These are phyloP conservation scores for Ametastegia equiseti DNA, from an alignment of 2,888 invertebrate species.

Conservation along the genomic window DNA sequence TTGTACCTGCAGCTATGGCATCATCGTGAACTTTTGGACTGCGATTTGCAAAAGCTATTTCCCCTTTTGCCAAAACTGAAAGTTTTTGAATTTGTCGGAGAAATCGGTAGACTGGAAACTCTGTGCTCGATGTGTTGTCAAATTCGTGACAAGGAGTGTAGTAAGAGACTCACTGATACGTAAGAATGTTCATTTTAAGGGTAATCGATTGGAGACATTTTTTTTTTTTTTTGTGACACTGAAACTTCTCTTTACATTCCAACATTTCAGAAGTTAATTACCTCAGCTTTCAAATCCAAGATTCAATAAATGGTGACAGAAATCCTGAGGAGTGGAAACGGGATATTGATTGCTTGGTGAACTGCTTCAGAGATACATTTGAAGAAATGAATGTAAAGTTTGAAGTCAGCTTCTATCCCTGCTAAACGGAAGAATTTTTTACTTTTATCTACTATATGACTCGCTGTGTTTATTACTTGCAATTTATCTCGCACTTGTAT, in stretches of 20 bases:
- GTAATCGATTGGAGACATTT: neutral
- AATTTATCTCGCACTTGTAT: neutral
- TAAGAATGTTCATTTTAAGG: neutral
- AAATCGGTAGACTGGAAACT: constrained; percentile 58
- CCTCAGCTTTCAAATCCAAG: constrained; percentile 59
- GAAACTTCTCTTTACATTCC: neutral
- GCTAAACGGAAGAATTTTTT: neutral
- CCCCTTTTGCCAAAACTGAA: constrained; percentile 55
- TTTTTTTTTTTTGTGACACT: constrained; percentile 2
- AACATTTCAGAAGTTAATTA: constrained; percentile 54
- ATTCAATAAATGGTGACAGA: constrained; percentile 49
- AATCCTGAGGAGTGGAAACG: constrained; percentile 54
- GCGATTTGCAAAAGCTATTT: constrained; percentile 55
- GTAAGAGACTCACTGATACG: constrained; percentile 52
- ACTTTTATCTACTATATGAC: neutral
- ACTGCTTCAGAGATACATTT: constrained; percentile 57
- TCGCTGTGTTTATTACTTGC: neutral
- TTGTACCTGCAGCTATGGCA: constrained; percentile 62
- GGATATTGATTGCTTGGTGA: constrained; percentile 53
- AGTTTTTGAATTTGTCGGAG: constrained; percentile 60
- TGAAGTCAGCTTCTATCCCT: constrained; percentile 52
- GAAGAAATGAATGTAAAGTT: constrained; percentile 55
- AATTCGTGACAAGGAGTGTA: constrained; percentile 56
- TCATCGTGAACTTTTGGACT: constrained; percentile 60
- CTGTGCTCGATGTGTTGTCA: constrained; percentile 60